A percentile compares a stretch with the other conserved stretches of the same genome.
These are phyloP conservation scores for Myathropa florea DNA, from an alignment of 2,888 invertebrate species.

Conservation along the genomic window DNA sequence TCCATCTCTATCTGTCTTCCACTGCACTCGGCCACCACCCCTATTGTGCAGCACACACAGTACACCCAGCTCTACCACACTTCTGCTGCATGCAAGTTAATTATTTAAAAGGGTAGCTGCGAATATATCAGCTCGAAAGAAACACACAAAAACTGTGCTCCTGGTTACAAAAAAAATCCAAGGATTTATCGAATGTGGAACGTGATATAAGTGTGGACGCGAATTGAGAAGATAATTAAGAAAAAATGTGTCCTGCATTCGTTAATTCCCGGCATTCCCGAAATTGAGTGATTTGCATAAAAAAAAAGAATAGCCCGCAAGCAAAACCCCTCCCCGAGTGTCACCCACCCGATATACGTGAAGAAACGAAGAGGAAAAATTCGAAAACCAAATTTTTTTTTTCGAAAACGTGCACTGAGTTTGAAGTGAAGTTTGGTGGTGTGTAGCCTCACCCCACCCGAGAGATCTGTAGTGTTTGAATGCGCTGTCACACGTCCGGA, in stretches of 20 bases:
- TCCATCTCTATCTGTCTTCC: slow-evolving; percentile 67
- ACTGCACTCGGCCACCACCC: slow-evolving; percentile 68
- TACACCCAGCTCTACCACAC: slow-evolving; percentile 47
- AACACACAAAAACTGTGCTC: background rate
- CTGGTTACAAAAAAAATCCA: slow-evolving; percentile 21
- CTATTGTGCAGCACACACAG: slow-evolving; percentile 60
- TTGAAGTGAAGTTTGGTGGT: slow-evolving; percentile 51
- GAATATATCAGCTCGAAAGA: slow-evolving; percentile 27
- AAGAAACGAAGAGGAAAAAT: slow-evolving; percentile 25
- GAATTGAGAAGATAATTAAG: slow-evolving; percentile 32
- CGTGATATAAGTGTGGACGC: slow-evolving; percentile 55
- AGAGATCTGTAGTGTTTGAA: slow-evolving; percentile 16
- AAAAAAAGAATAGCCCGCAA: background rate
- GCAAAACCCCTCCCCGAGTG: background rate
- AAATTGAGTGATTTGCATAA: slow-evolving; percentile 52
- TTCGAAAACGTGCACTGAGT: slow-evolving; percentile 56
- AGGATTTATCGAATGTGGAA: slow-evolving; percentile 52
- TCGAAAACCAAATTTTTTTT: slow-evolving; percentile 21
- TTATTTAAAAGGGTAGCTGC: slow-evolving; percentile 62
- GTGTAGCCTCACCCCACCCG: slow-evolving; percentile 27
- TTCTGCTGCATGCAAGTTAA: slow-evolving; percentile 69
- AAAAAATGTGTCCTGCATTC: slow-evolving; percentile 45
- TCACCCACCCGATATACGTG: slow-evolving; percentile 6
- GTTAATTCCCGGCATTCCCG: slow-evolving; percentile 45
- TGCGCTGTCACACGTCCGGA: slow-evolving; percentile 54